These are phyloP conservation scores for Campylomormyrus tamandua DNA, from an alignment of 2,113 vertebrate genomes.

Conservation along the genomic window DNA sequence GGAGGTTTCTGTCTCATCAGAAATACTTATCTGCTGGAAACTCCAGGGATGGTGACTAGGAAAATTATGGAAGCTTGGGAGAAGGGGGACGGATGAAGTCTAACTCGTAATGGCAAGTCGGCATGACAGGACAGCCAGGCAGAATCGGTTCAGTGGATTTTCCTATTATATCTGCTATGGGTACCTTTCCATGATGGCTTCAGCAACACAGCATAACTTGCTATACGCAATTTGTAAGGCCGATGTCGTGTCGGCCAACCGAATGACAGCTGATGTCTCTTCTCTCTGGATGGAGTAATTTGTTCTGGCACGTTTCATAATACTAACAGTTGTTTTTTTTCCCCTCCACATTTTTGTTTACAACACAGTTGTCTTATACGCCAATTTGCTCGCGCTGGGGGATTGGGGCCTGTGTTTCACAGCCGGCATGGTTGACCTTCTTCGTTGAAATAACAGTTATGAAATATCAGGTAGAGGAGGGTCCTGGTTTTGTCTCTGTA, in stretches of 20 bases:
- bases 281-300: slow-evolving; percentile 25
- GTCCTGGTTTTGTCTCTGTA: not conserved
- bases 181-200: slow-evolving; percentile 36
- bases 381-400: not conserved
- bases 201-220: slow-evolving; percentile 25
- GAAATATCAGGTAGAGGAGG: not conserved
- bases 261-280: slow-evolving; percentile 21
- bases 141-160: slow-evolving; percentile 51
- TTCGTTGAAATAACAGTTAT: slow-evolving; percentile 4
- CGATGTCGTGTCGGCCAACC: slow-evolving; percentile 1
- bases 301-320: slow-evolving; percentile 27
- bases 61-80: slow-evolving; percentile 22
- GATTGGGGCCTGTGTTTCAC: not conserved
- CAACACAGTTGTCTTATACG: not conserved
- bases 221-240: slow-evolving; percentile 33
- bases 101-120: slow-evolving; percentile 45
- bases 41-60: slow-evolving; percentile 39
- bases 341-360: not conserved
- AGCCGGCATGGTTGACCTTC: slow-evolving; percentile 15
- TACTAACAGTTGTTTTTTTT: slow-evolving; percentile 25
- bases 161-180: slow-evolving; percentile 49
- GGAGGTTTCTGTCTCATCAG: not conserved
- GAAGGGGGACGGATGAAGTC: slow-evolving; percentile 28
- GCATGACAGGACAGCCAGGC: slow-evolving; percentile 42
- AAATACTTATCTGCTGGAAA: slow-evolving; percentile 21